A percentile compares a stretch with the other conserved stretches of the same genome.
These are phyloP conservation scores for Ceyx erithaca DNA, from an alignment of 2,797 vertebrate genomes.

Conservation along the genomic window DNA sequence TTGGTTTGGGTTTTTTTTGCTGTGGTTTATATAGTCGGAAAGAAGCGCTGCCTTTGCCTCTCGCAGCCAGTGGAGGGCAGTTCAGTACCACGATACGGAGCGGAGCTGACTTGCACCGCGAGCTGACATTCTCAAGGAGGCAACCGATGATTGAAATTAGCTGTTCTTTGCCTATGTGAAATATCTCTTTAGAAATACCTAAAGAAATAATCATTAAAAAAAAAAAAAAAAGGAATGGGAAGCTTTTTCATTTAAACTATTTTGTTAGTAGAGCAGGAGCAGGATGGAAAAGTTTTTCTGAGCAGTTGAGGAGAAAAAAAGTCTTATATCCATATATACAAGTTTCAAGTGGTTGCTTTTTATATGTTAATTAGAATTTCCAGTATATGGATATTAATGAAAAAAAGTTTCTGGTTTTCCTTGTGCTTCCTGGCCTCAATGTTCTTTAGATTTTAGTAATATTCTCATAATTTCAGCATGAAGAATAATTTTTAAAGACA, in stretches of 20 bases:
- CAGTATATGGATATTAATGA: not conserved
- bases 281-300: conserved; percentile 28
- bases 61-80: conserved; percentile 81
- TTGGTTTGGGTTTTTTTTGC: not conserved
- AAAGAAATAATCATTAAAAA: not conserved
- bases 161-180: conserved; percentile 54
- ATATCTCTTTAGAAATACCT: conserved; percentile 66
- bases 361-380: conserved; percentile 44
- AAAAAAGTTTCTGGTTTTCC: conserved; percentile 24
- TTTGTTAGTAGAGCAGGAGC: conserved; percentile 9
- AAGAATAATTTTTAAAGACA: not conserved
- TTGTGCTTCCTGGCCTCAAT: not conserved
- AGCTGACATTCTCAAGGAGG: conserved; percentile 54
- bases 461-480: not conserved
- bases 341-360: conserved; percentile 51
- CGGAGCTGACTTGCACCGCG: not conserved
- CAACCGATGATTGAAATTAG: conserved; percentile 66
- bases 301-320: not conserved
- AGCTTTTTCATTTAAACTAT: conserved; percentile 26
- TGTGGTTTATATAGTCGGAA: not conserved
- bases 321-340: not conserved
- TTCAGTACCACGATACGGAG: conserved; percentile 62
- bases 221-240: not conserved
- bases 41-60: conserved; percentile 29
- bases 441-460: not conserved